phyloP scores from a whole-genome alignment of 2,888 invertebrate species.

The Tenthredo mesomela region DNA sequence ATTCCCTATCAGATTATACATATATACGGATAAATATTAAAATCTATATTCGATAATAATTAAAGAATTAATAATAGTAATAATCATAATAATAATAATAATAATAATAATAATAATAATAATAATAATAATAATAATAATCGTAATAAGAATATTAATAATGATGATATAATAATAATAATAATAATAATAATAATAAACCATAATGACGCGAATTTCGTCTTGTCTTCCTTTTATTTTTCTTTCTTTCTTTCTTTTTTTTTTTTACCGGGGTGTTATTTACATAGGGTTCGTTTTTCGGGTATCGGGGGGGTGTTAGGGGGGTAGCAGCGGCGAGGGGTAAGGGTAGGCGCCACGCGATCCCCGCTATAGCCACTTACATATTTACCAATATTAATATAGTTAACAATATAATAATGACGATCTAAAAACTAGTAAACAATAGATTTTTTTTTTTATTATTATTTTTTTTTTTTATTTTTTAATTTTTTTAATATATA shows the following conservation, averaged over 20 bases:
- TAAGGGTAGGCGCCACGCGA: constrained; percentile 14
- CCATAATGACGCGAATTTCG: constrained; percentile 44
- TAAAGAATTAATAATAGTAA: constrained; percentile 52
- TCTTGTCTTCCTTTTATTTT: neutral
- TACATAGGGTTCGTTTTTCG: constrained; percentile 36
- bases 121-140: constrained; percentile 53
- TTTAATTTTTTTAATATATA: constrained; percentile 19
- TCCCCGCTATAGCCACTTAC: constrained; percentile 44
- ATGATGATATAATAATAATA: constrained; percentile 52
- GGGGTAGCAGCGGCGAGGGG: neutral
- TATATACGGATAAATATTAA: constrained; percentile 50
- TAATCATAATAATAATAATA: constrained; percentile 51
- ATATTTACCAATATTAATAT: constrained; percentile 57
- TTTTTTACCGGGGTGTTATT: constrained; percentile 27
- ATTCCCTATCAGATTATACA: constrained; percentile 28
- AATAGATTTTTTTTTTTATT: constrained; percentile 36
- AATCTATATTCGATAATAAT: constrained; percentile 49
- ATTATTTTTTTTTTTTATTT: neutral
- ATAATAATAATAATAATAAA: constrained; percentile 39
- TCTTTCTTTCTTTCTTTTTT: neutral
- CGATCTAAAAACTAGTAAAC: constrained; percentile 51
- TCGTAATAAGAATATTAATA: constrained; percentile 52
- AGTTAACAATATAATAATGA: constrained; percentile 58
- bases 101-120: constrained; percentile 58
- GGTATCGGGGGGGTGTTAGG: neutral